phyloP scores from a whole-genome alignment of 2,797 vertebrate genomes.

The Echiichthys vipera region DNA sequence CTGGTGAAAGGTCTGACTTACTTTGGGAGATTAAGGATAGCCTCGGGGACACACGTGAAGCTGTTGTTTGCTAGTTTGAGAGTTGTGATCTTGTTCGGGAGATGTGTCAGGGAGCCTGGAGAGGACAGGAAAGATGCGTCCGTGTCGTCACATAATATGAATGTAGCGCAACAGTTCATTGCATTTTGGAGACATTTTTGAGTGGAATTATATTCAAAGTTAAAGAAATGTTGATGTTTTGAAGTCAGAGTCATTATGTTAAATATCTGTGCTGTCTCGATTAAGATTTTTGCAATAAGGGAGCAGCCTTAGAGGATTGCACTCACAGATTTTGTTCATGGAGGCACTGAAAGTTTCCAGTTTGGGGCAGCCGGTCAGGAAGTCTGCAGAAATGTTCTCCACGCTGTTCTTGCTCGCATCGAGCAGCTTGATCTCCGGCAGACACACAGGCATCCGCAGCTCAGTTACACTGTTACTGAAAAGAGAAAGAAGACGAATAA shows the following conservation, averaged over 20 bases:
- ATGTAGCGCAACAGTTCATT: background rate
- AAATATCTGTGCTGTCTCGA: too few species aligned
- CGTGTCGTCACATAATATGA: background rate
- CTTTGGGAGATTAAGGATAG: conserved; percentile 89
- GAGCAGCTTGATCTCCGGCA: conserved; percentile 90
- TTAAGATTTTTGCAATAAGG: too few species aligned
- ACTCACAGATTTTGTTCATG: conserved; percentile 91
- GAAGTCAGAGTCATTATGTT: too few species aligned
- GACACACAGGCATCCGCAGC: conserved; percentile 78
- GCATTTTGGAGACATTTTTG: background rate
- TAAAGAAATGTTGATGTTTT: too few species aligned
- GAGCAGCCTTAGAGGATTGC: too few species aligned
- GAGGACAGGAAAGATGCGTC: background rate
- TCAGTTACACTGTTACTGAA: conserved; percentile 86
- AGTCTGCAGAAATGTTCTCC: conserved; percentile 82
- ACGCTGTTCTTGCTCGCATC: conserved; percentile 94
- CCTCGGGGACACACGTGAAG: conserved; percentile 87
- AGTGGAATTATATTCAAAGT: too few species aligned
- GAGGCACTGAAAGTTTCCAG: conserved; percentile 90
- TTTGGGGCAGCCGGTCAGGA: conserved; percentile 88
- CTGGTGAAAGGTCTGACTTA: too few species aligned
- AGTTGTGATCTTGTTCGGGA: conserved; percentile 89
- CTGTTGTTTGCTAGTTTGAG: conserved; percentile 92
- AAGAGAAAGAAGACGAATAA: background rate
- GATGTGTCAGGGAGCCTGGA: conserved; percentile 85